Percentiles rank a stretch among this genome's conserved stretches.
These are phyloP conservation scores for Xestia ashworthii DNA, from an alignment of 2,888 invertebrate genomes.

Conservation along the genomic window DNA sequence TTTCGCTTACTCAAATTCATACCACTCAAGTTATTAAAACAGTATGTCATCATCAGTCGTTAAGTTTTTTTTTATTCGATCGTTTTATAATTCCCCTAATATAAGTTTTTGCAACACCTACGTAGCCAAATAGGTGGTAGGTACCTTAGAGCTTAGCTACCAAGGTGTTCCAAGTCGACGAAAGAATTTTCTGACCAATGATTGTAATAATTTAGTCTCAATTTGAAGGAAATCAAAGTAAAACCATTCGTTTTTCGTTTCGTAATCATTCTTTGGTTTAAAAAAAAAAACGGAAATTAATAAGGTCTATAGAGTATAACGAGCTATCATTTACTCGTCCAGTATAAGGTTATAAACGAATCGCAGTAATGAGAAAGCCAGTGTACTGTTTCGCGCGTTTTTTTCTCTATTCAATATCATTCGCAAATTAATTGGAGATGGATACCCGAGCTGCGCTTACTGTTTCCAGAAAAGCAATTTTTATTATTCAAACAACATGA, in stretches of 20 bases:
- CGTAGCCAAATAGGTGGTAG: not conserved
- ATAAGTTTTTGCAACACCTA: not conserved
- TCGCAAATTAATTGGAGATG: constrained; percentile 79
- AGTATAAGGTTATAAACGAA: constrained; percentile 67
- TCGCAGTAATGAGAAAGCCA: constrained; percentile 74
- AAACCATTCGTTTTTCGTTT: constrained; percentile 35
- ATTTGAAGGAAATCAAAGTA: constrained; percentile 28
- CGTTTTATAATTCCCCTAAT: no score
- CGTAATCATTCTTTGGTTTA: constrained; percentile 30
- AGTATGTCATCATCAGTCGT: no score
- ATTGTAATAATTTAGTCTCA: not conserved
- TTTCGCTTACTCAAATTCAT: no score
- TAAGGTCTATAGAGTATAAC: constrained; percentile 73
- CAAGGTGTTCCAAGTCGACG: not conserved
- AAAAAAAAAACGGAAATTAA: constrained; percentile 70
- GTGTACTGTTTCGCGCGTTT: constrained; percentile 70
- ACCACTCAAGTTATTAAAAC: no score
- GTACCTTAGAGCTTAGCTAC: no score
- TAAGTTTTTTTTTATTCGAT: no score
- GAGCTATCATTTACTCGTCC: constrained; percentile 74
- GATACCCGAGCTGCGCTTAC: constrained; percentile 67
- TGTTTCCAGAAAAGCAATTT: constrained; percentile 64
- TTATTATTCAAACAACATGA: constrained; percentile 58
- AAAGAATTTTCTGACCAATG: not conserved
- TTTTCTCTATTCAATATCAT: constrained; percentile 74